Evolutionary conservation across 2,113 vertebrate species (phyloP).

Genomic region (Pipa parva): DNA sequence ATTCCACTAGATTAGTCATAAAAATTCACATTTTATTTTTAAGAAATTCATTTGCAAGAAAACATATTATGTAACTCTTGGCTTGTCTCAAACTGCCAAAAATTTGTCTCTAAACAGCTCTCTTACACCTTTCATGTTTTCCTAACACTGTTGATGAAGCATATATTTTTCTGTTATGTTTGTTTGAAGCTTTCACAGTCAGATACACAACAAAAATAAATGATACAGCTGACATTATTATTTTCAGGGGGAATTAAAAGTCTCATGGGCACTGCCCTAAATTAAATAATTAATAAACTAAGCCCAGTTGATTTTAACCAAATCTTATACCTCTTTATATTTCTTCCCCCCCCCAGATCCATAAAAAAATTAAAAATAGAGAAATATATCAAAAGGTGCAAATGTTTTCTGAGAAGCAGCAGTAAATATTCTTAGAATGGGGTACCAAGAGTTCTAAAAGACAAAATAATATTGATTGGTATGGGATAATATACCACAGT

Average conservation of each 20-base stretch:
- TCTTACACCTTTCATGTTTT: constrained; percentile 28
- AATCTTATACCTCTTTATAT: too few species aligned
- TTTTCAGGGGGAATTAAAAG: neutral
- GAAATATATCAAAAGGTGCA: too few species aligned
- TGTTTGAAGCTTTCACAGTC: constrained; percentile 8
- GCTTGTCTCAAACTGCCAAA: constrained; percentile 19
- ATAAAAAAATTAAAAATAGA: too few species aligned
- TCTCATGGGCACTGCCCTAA: too few species aligned
- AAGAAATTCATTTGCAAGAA: constrained; percentile 9
- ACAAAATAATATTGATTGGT: too few species aligned
- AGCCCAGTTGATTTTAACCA: too few species aligned
- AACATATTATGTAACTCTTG: constrained; percentile 34
- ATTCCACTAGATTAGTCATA: constrained; percentile 20
- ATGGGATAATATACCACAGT: too few species aligned
- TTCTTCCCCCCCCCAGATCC: too few species aligned
- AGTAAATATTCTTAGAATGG: too few species aligned
- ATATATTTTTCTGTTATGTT: neutral
- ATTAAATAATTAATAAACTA: too few species aligned
- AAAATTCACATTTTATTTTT: constrained; percentile 10
- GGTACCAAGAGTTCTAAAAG: too few species aligned
- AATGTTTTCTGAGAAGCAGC: too few species aligned
- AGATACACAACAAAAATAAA: constrained; percentile 1
- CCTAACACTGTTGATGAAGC: constrained; percentile 7
- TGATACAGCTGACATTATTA: neutral
- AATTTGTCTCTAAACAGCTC: constrained; percentile 16